Evolutionary conservation across 1,140 invertebrate genomes (phyloP).

Genomic region (Drosophila repleta): DNA sequence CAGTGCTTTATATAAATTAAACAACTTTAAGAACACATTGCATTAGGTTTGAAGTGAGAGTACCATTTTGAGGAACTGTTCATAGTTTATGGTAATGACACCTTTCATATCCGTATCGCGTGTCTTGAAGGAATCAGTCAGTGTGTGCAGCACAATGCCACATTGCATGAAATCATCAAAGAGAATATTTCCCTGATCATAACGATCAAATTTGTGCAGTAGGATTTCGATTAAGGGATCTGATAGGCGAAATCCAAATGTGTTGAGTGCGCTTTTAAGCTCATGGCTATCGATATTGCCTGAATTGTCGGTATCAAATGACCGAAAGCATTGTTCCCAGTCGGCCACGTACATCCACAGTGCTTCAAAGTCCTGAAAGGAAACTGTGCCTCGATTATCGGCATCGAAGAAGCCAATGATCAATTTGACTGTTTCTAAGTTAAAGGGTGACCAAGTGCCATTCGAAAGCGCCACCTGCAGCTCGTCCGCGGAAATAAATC

Average conservation of each 20-base stretch:
- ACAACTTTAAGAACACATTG: neutral
- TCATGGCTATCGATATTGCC: constrained; percentile 96
- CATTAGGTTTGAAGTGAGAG: constrained; percentile 92
- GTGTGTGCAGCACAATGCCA: constrained; percentile 94
- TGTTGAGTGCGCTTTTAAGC: constrained; percentile 93
- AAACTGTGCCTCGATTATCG: constrained; percentile 91
- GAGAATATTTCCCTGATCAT: constrained; percentile 92
- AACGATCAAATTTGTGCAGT: constrained; percentile 96
- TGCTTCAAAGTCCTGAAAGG: constrained; percentile 96
- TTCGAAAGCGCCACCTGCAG: constrained; percentile 96
- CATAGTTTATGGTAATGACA: constrained; percentile 97
- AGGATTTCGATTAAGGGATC: constrained; percentile 92
- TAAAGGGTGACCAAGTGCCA: constrained; percentile 98
- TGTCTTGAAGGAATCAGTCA: constrained; percentile 93
- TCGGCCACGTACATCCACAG: constrained; percentile 98
- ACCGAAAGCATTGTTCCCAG: constrained; percentile 97
- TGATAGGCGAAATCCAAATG: constrained; percentile 95
- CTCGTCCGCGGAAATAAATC: constrained; percentile 94
- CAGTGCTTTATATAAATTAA: neutral
- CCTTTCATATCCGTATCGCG: constrained; percentile 97
- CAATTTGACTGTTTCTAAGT: constrained; percentile 94
- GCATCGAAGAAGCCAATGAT: constrained; percentile 96
- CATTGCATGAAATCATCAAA: constrained; percentile 99
- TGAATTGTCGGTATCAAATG: constrained; percentile 96
- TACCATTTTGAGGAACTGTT: constrained; percentile 97